Conservation (phyloP, 2,888 invertebrate species). For the Toxonevra muliebris region DNA sequence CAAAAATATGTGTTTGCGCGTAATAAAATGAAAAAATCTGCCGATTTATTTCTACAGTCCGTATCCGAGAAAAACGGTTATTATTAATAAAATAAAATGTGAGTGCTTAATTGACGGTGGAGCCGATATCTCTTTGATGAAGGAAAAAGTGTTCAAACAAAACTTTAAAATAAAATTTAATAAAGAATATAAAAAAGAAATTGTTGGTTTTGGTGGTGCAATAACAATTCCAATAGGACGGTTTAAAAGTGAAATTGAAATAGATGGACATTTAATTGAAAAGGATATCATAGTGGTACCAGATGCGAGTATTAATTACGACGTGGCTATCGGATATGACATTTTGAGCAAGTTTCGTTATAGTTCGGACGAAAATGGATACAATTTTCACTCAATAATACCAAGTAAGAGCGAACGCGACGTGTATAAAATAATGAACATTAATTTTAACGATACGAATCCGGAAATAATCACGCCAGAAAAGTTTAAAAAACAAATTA, state of each 20-base stretch:
- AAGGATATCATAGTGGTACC: slow-evolving; percentile 19
- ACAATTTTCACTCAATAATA: slow-evolving; percentile 20
- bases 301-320: slow-evolving; percentile 16
- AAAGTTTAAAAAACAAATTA: too few relatives aligned
- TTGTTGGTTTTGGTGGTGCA: slow-evolving; percentile 22
- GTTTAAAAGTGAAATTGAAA: not conserved
- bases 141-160: slow-evolving; percentile 11
- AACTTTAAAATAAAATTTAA: slow-evolving; percentile 1
- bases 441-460: slow-evolving; percentile 6
- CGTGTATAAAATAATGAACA: slow-evolving; percentile 22
- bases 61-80: too few relatives aligned
- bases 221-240: slow-evolving; percentile 16
- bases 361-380: slow-evolving; percentile 25
- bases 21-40: slow-evolving; percentile 19
- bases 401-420: slow-evolving; percentile 2
- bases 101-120: slow-evolving; percentile 27
- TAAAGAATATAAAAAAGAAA: slow-evolving; percentile 15
- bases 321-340: slow-evolving; percentile 27
- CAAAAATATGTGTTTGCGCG: slow-evolving; percentile 24
- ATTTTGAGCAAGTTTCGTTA: slow-evolving; percentile 21
- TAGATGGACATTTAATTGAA: slow-evolving; percentile 10
- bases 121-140: slow-evolving; percentile 24
- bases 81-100: slow-evolving; percentile 13
- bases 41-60: slow-evolving; percentile 18
- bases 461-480: not conserved